phyloP scores from a whole-genome alignment of 2,888 invertebrate species.

The Taphrorychus bicolor region DNA sequence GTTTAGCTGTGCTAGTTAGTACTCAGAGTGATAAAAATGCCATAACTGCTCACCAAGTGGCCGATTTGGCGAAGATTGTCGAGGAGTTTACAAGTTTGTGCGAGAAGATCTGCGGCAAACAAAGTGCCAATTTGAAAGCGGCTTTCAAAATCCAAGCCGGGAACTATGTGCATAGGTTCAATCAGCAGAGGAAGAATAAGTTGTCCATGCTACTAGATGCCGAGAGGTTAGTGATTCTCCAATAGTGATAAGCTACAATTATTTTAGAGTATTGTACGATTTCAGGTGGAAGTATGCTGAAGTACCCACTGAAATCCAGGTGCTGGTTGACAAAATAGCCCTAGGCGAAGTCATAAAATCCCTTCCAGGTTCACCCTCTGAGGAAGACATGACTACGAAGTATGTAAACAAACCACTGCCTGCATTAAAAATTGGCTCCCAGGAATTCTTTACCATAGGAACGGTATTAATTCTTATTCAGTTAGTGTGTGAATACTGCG shows the following conservation, averaged over 20 bases:
- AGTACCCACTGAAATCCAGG: constrained; percentile 88
- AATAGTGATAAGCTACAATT: background rate
- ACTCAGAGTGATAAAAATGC: constrained; percentile 76
- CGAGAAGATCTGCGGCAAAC: constrained; percentile 74
- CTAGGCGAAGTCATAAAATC: constrained; percentile 56
- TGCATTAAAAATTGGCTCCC: constrained; percentile 55
- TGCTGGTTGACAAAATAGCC: constrained; percentile 73
- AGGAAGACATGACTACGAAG: constrained; percentile 57
- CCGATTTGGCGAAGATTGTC: constrained; percentile 76
- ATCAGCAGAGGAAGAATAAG: constrained; percentile 86
- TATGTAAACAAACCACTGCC: constrained; percentile 63
- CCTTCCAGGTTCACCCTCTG: constrained; percentile 53
- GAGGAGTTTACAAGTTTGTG: constrained; percentile 80
- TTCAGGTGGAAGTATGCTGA: constrained; percentile 86
- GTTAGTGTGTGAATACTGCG: constrained; percentile 92
- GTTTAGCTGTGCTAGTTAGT: constrained; percentile 87
- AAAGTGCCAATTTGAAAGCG: constrained; percentile 79
- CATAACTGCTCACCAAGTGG: constrained; percentile 72
- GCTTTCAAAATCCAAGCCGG: constrained; percentile 88
- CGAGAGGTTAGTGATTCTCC: constrained; percentile 65
- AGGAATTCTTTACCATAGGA: constrained; percentile 78
- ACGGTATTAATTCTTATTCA: constrained; percentile 87
- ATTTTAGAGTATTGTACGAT: too few species aligned
- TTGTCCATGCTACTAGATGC: constrained; percentile 84
- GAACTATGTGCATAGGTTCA: constrained; percentile 90